These are phyloP conservation scores for Malurus melanocephalus DNA, from an alignment of 2,113 vertebrate genomes.

Conservation along the genomic window DNA sequence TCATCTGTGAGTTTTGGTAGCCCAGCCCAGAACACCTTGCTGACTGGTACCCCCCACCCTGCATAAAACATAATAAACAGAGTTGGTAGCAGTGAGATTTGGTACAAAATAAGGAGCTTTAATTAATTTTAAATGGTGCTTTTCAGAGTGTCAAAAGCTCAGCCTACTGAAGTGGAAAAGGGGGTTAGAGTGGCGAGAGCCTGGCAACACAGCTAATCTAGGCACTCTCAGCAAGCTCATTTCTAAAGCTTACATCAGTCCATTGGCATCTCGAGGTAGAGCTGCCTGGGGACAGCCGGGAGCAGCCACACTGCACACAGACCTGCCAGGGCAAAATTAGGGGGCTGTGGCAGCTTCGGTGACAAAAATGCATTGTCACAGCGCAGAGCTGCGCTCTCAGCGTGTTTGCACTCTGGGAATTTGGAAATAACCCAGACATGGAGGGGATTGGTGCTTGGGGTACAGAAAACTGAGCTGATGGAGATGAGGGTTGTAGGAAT, in stretches of 20 bases:
- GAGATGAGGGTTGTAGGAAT: not conserved
- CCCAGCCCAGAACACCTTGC: slow-evolving; percentile 44
- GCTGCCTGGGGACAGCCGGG: slow-evolving; percentile 63
- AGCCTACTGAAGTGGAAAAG: slow-evolving; percentile 91
- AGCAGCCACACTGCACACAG: slow-evolving; percentile 15
- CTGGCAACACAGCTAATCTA: slow-evolving; percentile 90
- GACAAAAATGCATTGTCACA: slow-evolving; percentile 52
- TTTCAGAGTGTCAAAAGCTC: slow-evolving; percentile 88
- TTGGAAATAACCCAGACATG: not conserved
- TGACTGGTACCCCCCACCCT: slow-evolving; percentile 17
- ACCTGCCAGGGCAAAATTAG: not conserved
- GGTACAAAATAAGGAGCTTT: slow-evolving; percentile 85
- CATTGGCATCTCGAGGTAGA: slow-evolving; percentile 81
- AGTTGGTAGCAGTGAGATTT: slow-evolving; percentile 71
- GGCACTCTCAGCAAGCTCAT: slow-evolving; percentile 82
- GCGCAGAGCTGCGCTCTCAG: not conserved
- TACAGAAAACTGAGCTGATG: not conserved
- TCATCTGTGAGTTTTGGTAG: slow-evolving; percentile 12
- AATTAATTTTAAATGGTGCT: slow-evolving; percentile 98
- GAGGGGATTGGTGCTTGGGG: not conserved
- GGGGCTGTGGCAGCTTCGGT: slow-evolving; percentile 44
- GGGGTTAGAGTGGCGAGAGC: slow-evolving; percentile 85
- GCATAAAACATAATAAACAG: slow-evolving; percentile 70
- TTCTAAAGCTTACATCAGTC: slow-evolving; percentile 92
- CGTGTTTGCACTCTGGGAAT: not conserved